phyloP scores from a whole-genome alignment of 2,888 invertebrate genomes.

The Sclerodermus sp. region DNA sequence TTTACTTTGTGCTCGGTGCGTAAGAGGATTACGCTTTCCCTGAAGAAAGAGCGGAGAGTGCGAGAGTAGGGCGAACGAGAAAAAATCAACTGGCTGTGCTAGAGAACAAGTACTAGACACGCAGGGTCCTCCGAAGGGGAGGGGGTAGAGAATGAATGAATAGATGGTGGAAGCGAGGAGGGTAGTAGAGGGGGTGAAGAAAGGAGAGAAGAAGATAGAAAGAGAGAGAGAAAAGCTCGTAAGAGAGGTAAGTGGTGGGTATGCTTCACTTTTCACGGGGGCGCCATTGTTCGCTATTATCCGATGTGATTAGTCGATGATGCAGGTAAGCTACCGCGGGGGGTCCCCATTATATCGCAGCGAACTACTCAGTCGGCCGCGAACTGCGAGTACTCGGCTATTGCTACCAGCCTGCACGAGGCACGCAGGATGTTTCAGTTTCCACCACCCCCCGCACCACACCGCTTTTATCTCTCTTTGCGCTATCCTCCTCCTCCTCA shows the following conservation, averaged over 20 bases:
- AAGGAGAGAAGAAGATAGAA: too few relatives aligned
- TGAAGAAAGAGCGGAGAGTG: neutral
- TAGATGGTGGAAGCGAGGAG: too few relatives aligned
- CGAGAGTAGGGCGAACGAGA: neutral
- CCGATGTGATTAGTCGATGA: conserved; percentile 58
- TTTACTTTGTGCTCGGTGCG: conserved; percentile 55
- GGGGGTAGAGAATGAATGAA: too few relatives aligned
- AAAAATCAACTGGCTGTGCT: neutral
- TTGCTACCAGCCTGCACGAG: conserved; percentile 7
- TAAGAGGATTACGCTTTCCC: conserved; percentile 54
- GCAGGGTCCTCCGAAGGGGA: neutral
- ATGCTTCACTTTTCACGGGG: conserved; percentile 55
- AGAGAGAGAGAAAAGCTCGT: neutral
- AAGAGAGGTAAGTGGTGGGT: conserved; percentile 46
- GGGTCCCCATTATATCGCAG: conserved; percentile 51
- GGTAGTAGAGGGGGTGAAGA: too few relatives aligned
- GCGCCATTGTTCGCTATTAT: conserved; percentile 53
- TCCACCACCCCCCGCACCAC: neutral
- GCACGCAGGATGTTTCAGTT: neutral
- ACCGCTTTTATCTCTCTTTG: conserved; percentile 7
- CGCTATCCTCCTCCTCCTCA: conserved; percentile 7
- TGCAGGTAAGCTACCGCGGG: conserved; percentile 58
- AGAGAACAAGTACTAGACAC: neutral
- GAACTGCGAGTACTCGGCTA: conserved; percentile 19
- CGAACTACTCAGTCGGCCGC: conserved; percentile 35